Evolutionary conservation across 2,797 vertebrate species (phyloP), one percentile per base, ranked within the genome.

Genomic region (Ctenopoma multispine): DNA sequence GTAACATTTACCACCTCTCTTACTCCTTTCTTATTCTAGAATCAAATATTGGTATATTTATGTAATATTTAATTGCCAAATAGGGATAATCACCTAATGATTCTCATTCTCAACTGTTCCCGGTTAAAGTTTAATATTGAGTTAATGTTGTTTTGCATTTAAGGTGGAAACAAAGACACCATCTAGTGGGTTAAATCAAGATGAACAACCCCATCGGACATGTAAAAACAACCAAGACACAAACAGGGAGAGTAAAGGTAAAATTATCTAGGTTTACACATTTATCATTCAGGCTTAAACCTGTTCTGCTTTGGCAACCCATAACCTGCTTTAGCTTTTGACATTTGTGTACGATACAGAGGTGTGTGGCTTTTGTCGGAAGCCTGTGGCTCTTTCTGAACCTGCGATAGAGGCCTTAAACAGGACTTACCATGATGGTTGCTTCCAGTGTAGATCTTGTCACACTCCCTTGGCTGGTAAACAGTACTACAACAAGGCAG

Each of bases 301-400:
- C 17, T 8, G 23, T 36, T 61, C 43, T 29, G 14, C 29, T 58
- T 46, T 69, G n/a, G 59, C 31, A 40, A 14, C 4, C 40, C 43
- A 34, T 61, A 57, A 47, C 27, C 57, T 48, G 13, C 53, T 50
- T 61, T 77, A 71, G 64, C 50, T 20, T 64, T n/a, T 81, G 53
- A 77, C 59, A 51, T 75, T 70, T 87, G 77, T 82, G 48, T 56
- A 13, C 58, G 31, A 21, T 61, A 3, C 83, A 98, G 98, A 96
- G 14, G 82, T 97, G 87, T 99, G 98, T 2, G 97, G 96, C 63
- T 99, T 98, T 89, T 99, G 98, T 87, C 96, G 96, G 82, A 98
- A 98, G 86, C 86, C 81, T 0, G 84, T 99, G 80, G 86, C 88
- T n/a, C 86, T 93, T 0, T 84, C 1, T 57, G 93, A 95, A 50